phyloP scores from a whole-genome alignment of 1,140 invertebrate species.

The Monochamus saltuarius region DNA sequence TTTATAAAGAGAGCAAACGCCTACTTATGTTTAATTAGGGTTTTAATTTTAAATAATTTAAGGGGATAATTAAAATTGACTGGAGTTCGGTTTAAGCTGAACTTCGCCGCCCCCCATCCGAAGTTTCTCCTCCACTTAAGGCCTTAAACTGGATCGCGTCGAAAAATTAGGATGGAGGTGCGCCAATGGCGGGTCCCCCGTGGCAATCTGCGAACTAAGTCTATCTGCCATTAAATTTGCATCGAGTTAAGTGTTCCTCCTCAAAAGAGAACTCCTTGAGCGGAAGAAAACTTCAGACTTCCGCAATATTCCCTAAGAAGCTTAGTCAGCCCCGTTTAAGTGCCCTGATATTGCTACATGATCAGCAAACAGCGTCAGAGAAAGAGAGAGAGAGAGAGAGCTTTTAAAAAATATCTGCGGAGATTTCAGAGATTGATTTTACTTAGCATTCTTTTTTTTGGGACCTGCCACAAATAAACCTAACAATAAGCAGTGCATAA shows the following conservation, averaged over 20 bases:
- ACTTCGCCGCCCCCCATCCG: no score
- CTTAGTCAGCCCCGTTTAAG: constrained; percentile 45
- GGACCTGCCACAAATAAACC: background rate
- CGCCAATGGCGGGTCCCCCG: constrained; percentile 23
- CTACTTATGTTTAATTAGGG: constrained; percentile 18
- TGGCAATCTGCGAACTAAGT: constrained; percentile 43
- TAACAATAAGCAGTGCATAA: background rate
- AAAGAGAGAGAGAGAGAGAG: background rate
- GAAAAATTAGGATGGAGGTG: no score
- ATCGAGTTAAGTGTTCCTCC: constrained; percentile 48
- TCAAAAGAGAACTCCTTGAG: constrained; percentile 42
- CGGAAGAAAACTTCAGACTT: constrained; percentile 42
- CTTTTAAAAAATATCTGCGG: background rate
- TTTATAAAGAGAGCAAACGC: no score
- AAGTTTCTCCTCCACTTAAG: no score
- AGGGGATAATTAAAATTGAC: constrained; percentile 6
- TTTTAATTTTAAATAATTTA: constrained; percentile 16
- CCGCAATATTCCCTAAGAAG: constrained; percentile 50
- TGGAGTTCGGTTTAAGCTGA: background rate
- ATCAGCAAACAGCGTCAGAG: constrained; percentile 42
- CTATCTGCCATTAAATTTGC: constrained; percentile 50
- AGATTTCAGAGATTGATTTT: no score
- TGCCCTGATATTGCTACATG: constrained; percentile 47
- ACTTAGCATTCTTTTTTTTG: background rate
- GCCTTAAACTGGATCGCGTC: no score